Evolutionary conservation across 2,797 vertebrate genomes (phyloP), one percentile per base, ranked within the genome.

Genomic region (Phoeniculus purpureus): DNA sequence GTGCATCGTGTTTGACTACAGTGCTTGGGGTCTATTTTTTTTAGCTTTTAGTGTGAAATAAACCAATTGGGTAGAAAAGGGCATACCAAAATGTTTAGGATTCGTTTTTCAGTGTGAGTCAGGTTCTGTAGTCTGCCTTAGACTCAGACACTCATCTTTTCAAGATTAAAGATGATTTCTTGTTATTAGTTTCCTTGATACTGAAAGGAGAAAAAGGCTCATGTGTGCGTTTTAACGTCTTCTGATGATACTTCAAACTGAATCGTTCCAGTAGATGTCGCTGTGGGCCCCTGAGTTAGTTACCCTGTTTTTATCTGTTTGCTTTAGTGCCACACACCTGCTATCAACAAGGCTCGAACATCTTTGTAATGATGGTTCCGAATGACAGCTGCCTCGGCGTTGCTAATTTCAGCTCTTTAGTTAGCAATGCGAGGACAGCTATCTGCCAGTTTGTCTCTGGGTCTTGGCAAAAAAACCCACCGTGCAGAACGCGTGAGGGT

Each of bases 241-340:
- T 32, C 23, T 8, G 10, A 19, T 3, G 56, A 16, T 29, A 27
- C 34, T 62, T 66, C 61, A 16, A 77, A 67, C 55, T 7, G 48
- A 56, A n/a, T 31, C 4, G 4, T 16, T 93, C 97, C 97, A 96
- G 97, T 74, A 97, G 97, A 93, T 98, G 97, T 97, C 96, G 96
- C 96, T 97, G 96, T 96, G 97, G 74, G 51, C 85, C 73, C 92
- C 93, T 48, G 27, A 94, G 89, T 96, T 71, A 15, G n/a, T 29
- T n/a, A 10, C 9, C n/a, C 19, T 32, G 1, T 51, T 85, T 66
- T 43, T 37, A 65, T 78, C 58, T 26, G 70, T 81, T 94, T 55
- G 76, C 82, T 86, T 55, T 26, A 64, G 77, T 47, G 81, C 67
- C 74, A 18, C 56, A 25, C 66, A 58, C 79, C 82, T 83, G 85